A percentile compares a stretch with the other conserved stretches of the same genome.
Conservation (phyloP, 2,797 vertebrate species). For the Numenius phaeopus region DNA sequence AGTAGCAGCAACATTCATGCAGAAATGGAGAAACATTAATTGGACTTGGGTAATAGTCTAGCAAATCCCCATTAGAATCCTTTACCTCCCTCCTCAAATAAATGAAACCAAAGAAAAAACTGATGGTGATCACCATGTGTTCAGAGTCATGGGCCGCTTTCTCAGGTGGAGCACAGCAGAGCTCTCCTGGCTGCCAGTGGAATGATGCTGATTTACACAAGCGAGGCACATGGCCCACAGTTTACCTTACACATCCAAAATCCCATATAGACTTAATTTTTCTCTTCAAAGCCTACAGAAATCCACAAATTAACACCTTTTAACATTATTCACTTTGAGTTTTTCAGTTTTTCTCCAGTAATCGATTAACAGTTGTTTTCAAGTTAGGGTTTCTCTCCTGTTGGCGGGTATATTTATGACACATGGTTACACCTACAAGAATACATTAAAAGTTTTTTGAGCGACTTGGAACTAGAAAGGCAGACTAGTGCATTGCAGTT, state of each 20-base stretch:
- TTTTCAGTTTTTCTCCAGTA: conserved; percentile 45
- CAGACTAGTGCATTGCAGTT: conserved; percentile 48
- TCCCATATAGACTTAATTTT: background rate
- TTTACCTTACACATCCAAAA: conserved; percentile 8
- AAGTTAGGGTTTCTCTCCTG: conserved; percentile 48
- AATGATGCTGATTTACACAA: background rate
- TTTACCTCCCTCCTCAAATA: background rate
- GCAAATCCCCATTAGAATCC: background rate
- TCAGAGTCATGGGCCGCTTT: background rate
- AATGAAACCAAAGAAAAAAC: background rate
- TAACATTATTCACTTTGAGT: conserved; percentile 7
- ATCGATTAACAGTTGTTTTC: conserved; percentile 72
- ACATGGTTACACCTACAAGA: conserved; percentile 70
- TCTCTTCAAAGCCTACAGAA: conserved; percentile 52
- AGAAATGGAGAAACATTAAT: background rate
- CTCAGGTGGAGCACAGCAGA: background rate
- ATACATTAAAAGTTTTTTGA: conserved; percentile 48
- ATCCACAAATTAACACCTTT: conserved; percentile 56
- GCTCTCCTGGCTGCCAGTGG: background rate
- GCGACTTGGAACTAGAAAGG: conserved; percentile 63
- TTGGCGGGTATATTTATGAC: conserved; percentile 61
- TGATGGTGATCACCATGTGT: background rate
- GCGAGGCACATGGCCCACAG: background rate
- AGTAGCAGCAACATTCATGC: background rate
- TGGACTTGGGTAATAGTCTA: background rate